These are phyloP conservation scores for Leptothorax acervorum DNA, from an alignment of 2,888 invertebrate genomes.

Conservation along the genomic window DNA sequence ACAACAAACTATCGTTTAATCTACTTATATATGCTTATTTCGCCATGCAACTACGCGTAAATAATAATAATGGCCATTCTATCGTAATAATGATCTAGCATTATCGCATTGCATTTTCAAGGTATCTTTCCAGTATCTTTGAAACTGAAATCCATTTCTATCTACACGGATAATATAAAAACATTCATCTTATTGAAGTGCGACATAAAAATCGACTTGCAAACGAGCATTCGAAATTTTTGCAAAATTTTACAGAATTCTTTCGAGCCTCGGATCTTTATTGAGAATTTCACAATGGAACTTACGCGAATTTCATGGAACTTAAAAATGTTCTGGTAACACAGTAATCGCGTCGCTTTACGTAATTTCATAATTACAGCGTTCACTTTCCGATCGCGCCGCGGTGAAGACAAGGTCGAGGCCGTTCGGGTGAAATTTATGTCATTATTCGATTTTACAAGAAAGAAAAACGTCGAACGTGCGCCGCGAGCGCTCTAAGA, in stretches of 20 bases:
- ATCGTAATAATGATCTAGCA: neutral
- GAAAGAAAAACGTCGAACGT: neutral
- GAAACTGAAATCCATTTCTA: neutral
- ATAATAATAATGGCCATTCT: constrained; percentile 4
- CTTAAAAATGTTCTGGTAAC: neutral
- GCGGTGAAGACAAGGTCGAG: constrained; percentile 6
- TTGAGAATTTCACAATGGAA: neutral
- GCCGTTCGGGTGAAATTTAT: constrained; percentile 13
- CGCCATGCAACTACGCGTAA: constrained; percentile 25
- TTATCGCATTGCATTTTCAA: neutral
- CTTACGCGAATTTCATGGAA: neutral
- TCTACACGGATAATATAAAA: neutral
- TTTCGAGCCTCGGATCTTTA: neutral
- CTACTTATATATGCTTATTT: constrained; percentile 6
- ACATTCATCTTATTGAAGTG: neutral
- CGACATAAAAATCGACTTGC: neutral
- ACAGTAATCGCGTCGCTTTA: constrained; percentile 24
- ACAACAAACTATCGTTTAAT: constrained; percentile 16
- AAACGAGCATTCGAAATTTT: neutral
- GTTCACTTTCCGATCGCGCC: constrained; percentile 9
- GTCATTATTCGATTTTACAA: constrained; percentile 31
- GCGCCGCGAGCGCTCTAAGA: constrained; percentile 7
- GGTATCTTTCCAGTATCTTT: neutral
- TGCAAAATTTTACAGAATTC: neutral
- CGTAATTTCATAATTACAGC: constrained; percentile 32